phyloP scores from a whole-genome alignment of 37 sponge, comb jelly and placozoan species.

The Hormiphora californensis region DNA sequence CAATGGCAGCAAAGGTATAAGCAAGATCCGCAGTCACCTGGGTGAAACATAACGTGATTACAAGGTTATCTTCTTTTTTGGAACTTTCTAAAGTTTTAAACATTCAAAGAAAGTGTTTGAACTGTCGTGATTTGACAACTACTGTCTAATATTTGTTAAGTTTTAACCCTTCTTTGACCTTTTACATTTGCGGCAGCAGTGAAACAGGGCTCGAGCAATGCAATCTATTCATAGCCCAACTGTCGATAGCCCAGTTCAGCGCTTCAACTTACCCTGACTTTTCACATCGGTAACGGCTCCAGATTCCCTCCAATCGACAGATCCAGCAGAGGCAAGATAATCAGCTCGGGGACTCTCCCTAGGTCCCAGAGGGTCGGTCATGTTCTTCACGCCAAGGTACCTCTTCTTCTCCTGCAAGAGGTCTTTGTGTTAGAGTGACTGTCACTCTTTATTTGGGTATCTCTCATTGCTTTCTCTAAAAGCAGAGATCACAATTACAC shows the following conservation, averaged over 20 bases:
- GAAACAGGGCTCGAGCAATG: neutral
- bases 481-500: too few species aligned
- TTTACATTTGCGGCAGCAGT: too few species aligned
- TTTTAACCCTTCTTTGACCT: too few species aligned
- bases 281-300: conserved; percentile 21
- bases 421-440: too few species aligned
- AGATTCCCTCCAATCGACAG: conserved; percentile 10
- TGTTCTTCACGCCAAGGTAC: neutral
- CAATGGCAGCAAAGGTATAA: neutral
- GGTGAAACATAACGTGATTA: neutral
- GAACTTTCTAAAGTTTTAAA: neutral
- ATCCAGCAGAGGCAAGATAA: neutral
- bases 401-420: conserved; percentile 38
- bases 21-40: too few species aligned
- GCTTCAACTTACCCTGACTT: neutral
- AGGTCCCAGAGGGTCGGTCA: neutral
- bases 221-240: neutral
- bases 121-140: neutral
- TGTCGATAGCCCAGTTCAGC: neutral
- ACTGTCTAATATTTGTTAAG: neutral
- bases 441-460: too few species aligned
- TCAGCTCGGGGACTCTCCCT: neutral
- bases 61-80: too few species aligned
- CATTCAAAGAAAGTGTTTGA: neutral
- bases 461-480: too few species aligned